Evolutionary conservation across 2,888 invertebrate species (phyloP).

Genomic region (Psylliodes chrysocephalus): DNA sequence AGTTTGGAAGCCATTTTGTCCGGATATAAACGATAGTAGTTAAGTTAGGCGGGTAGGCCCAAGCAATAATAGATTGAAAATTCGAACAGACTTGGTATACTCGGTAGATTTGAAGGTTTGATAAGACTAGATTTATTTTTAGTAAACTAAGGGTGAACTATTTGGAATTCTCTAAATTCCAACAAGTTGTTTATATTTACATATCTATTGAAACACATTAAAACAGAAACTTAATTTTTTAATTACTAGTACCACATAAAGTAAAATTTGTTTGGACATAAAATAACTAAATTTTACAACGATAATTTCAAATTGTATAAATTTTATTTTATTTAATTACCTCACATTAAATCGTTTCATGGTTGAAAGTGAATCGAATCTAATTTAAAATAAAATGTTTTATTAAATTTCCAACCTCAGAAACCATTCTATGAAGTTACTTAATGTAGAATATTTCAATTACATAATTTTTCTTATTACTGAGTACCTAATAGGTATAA

Average conservation of each 20-base stretch:
- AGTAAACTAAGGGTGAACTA: neutral
- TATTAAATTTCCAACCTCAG: neutral
- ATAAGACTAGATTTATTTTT: neutral
- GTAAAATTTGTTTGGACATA: no score
- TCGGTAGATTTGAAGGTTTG: neutral
- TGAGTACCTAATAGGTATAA: neutral
- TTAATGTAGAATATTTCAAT: conserved; percentile 1
- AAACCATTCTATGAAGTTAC: neutral
- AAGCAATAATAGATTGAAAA: no score
- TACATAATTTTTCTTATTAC: neutral
- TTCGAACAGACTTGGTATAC: no score
- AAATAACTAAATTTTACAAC: neutral
- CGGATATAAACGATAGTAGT: no score
- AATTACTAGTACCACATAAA: no score
- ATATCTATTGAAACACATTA: no score
- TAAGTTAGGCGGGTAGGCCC: no score
- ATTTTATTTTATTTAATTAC: neutral
- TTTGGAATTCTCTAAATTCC: neutral
- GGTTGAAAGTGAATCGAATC: neutral
- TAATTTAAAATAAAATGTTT: neutral
- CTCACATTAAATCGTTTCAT: neutral
- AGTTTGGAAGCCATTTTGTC: neutral
- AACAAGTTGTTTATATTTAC: no score
- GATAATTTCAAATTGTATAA: neutral
- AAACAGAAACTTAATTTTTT: no score